Evolutionary conservation across 2,113 vertebrate genomes (phyloP), one percentile per base, ranked within the genome.

Genomic region (Grammomys surdaster): DNA sequence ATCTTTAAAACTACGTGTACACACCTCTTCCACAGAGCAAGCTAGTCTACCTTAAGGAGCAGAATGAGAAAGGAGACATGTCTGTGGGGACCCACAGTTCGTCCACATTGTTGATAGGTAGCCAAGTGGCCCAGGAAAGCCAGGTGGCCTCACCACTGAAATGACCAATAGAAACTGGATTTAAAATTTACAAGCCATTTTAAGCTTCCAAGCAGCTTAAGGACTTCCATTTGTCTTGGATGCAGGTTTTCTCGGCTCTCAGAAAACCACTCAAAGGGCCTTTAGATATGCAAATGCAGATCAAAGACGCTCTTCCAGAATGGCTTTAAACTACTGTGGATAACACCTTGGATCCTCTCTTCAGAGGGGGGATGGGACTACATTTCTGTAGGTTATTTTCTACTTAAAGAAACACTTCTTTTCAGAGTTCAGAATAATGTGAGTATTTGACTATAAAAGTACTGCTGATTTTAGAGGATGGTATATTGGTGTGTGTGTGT

Each of bases 281-380:
- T 76, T 94, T 72, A 54, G 65, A 70, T 76, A 80, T 77, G 94
- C 86, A 97, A 96, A 95, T 88, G 4, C 7, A 90, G 76, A 86
- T 92, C 80, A 86, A 90, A 97, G 43, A 46, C 24, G 48, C 81
- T 90, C 33, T 75, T 78, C 81, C 80, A 87, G 70, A 90, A 84
- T 81, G 76, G 40, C 51, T 88, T 88, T 72, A 28, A 80, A 51
- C 58, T 80, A n/a, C 51, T 67, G 33, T 43, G 82, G 84, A 73
- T 63, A 28, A 36, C 46, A 69, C 28, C 13, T 60, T 92, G 82
- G 16, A 72, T 73, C 51, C 14, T 65, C 70, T 54, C 48, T 91
- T 56, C 31, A 54, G 40, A 43, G 24, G 4, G 8, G 8, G 17
- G 20, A 22, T 19, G n/a, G n/a, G 80, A 11, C 9, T 69, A 19